Evolutionary conservation across 2,888 invertebrate species (phyloP), one percentile per base, ranked within the genome.

Genomic region (Neoscelio sp.): DNA sequence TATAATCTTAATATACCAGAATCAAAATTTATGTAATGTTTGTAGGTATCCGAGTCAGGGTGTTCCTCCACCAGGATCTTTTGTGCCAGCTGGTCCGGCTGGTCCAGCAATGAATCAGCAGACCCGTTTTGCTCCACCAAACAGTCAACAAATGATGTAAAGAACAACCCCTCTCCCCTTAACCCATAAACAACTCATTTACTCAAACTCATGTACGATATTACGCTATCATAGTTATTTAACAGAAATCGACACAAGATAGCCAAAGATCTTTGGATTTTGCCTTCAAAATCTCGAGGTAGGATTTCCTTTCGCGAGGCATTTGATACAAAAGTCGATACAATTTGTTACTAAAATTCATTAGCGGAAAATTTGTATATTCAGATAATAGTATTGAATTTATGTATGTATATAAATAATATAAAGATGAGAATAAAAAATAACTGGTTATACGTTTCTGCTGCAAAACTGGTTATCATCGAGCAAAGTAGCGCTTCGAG

Each of bases 71-170:
- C 79, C 83, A 70, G 86, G 84, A 33, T 84, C 87, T 12, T 89
- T 85, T 38, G 85, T 87, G 67, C 84, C 64, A 6, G 20, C 64
- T 10, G 60, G 70, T 28, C 3, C 71, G 4, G 26, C 50, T 20
- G 70, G 65, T 15, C 54, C 54, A 28, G 17, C 85, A 56, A 71
- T 85, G 35, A 87, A 82, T 68, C 89, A 88, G 70, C 65, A 42
- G 52, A 79, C 86, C 20, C 89, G 89, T 76, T 89, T 87, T 74
- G 85, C 87, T 68, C 85, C 90, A 60, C 82, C 87, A n/a, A 90
- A 87, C 52, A 87, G 89, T 60, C 90, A 90, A 74, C 89, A 87
- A 65, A 87, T 89, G 87, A 89, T 89, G 88, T 89, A 85, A 88
- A 70, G 8, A 83, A 13, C 8, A 8, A 20, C 6, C 40, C 1